phyloP scores from a whole-genome alignment of 2,113 vertebrate species.

The Chascanopsetta lugubris region DNA sequence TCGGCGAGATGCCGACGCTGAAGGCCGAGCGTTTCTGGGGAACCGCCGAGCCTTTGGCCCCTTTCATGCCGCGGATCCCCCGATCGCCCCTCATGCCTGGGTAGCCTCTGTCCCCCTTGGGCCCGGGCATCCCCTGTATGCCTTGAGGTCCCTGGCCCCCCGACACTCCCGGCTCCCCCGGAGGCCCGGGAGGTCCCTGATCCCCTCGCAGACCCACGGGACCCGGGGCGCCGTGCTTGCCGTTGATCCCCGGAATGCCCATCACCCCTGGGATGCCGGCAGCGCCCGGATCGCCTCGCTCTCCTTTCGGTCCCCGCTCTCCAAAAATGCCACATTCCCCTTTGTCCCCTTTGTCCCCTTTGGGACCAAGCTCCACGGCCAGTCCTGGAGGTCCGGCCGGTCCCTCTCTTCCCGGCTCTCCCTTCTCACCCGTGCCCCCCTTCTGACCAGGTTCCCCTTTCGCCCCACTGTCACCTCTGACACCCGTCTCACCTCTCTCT shows the following conservation, averaged over 20 bases:
- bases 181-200: conserved; percentile 85
- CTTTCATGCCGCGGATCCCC: conserved; percentile 87
- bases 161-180: conserved; percentile 83
- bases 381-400: conserved; percentile 78
- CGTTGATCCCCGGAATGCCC: conserved; percentile 84
- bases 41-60: conserved; percentile 78
- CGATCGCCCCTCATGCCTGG: conserved; percentile 87
- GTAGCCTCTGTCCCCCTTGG: conserved; percentile 87
- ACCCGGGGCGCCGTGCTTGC: conserved; percentile 82
- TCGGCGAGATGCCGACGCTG: conserved; percentile 89
- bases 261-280: conserved; percentile 87
- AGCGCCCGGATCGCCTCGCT: conserved; percentile 82
- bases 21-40: conserved; percentile 84
- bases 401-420: conserved; percentile 79
- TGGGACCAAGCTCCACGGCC: conserved; percentile 81
- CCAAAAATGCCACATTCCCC: conserved; percentile 85
- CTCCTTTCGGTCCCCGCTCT: conserved; percentile 86
- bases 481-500: conserved; percentile 85
- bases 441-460: conserved; percentile 89
- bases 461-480: conserved; percentile 85
- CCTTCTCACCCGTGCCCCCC: conserved; percentile 89
- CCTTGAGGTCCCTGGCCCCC: conserved; percentile 83
- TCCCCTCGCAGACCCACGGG: conserved; percentile 83
- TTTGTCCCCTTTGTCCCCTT: conserved; percentile 88
- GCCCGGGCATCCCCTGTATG: conserved; percentile 83